A percentile compares a stretch with the other conserved stretches of the same genome.
Conservation (phyloP, 2,113 vertebrate genomes). For the Sitta europaea region DNA sequence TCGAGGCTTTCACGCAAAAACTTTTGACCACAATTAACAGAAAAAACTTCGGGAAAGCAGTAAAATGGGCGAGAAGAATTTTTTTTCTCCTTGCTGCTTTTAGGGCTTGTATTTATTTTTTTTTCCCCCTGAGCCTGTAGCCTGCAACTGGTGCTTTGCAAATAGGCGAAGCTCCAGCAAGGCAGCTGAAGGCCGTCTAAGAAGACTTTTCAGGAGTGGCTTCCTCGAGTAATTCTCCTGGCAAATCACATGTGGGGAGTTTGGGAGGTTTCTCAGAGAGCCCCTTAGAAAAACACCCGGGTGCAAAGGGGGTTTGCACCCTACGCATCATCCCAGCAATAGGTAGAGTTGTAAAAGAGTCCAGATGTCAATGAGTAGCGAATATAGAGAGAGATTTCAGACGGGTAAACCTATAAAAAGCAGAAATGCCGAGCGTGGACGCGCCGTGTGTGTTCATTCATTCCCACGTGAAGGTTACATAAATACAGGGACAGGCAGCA, state of each 20-base stretch:
- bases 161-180: constrained; percentile 42
- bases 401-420: neutral
- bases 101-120: neutral
- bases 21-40: constrained; percentile 57
- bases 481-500: neutral
- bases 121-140: neutral
- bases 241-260: neutral
- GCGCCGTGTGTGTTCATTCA: constrained; percentile 26
- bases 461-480: constrained; percentile 34
- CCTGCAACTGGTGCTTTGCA: neutral
- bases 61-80: neutral
- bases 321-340: neutral
- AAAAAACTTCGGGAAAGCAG: constrained; percentile 1
- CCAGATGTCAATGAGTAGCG: neutral
- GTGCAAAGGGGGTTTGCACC: neutral
- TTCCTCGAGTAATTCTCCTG: constrained; percentile 32
- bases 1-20: constrained; percentile 41
- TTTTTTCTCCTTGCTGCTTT: neutral
- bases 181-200: constrained; percentile 26
- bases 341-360: neutral
- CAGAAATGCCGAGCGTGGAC: neutral
- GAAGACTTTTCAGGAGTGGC: constrained; percentile 43
- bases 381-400: neutral
- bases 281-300: neutral
- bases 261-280: neutral